Percentiles rank a stretch among this genome's conserved stretches.
These are phyloP conservation scores for Microcebus jonahi DNA, from an alignment of 2,113 vertebrate genomes.

Conservation along the genomic window DNA sequence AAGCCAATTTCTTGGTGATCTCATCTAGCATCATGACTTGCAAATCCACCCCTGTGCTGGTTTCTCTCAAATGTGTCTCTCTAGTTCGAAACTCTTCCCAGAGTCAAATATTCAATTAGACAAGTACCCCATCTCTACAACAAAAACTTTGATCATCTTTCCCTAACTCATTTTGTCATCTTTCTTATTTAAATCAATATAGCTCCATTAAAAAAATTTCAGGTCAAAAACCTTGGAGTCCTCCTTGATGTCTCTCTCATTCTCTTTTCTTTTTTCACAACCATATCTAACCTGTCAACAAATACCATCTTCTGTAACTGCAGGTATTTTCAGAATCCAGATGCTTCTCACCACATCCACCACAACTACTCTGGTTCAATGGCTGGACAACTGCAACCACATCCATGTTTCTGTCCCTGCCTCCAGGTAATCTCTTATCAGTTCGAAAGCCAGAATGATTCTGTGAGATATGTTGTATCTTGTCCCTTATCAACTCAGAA, in stretches of 20 bases:
- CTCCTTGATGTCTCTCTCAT: background rate
- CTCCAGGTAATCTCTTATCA: background rate
- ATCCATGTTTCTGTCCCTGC: background rate
- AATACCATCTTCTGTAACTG: background rate
- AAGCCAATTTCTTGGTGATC: background rate
- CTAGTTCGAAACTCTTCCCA: background rate
- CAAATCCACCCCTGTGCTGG: background rate
- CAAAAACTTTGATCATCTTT: background rate
- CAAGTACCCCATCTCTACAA: background rate
- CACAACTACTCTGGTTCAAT: background rate
- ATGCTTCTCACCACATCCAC: background rate
- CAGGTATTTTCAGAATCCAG: background rate
- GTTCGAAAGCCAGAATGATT: background rate
- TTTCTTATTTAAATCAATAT: background rate
- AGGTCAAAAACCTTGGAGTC: background rate
- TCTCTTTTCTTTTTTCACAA: background rate
- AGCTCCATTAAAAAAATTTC: background rate
- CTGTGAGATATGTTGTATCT: background rate
- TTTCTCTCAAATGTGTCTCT: background rate
- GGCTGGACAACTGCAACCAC: background rate
- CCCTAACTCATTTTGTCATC: background rate
- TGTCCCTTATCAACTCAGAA: background rate
- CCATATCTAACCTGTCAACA: background rate
- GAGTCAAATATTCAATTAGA: background rate
- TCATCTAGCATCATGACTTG: background rate